These are phyloP conservation scores for Cynoglossus semilaevis DNA, from an alignment of 2,113 vertebrate genomes.

Conservation along the genomic window DNA sequence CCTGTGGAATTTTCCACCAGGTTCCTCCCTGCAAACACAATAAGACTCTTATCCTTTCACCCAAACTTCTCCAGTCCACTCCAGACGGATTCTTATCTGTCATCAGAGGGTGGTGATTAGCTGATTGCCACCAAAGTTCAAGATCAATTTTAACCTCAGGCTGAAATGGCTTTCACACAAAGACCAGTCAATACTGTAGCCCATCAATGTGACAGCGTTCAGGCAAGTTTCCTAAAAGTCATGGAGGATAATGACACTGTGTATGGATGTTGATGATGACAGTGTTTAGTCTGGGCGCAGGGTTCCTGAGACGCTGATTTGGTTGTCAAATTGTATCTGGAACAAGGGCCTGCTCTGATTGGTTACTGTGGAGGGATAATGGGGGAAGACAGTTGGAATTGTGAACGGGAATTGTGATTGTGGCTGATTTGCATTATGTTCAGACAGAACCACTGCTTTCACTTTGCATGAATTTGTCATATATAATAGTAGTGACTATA, in stretches of 20 bases:
- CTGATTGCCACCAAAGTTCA: constrained; percentile 33
- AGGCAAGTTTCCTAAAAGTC: constrained; percentile 23
- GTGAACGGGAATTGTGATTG: constrained; percentile 7
- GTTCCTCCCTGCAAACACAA: constrained; percentile 1
- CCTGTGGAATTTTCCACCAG: constrained; percentile 46
- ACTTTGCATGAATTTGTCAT: constrained; percentile 26
- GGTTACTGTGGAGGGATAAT: constrained; percentile 16
- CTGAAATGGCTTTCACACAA: constrained; percentile 6
- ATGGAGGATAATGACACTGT: constrained; percentile 26
- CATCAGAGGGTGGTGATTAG: constrained; percentile 34
- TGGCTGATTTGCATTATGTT: constrained; percentile 25
- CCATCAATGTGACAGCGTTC: constrained; percentile 18
- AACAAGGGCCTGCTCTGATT: constrained; percentile 24
- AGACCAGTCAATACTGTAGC: constrained; percentile 27
- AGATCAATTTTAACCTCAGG: constrained; percentile 24
- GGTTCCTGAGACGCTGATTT: constrained; percentile 39
- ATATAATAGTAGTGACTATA: constrained; percentile 2
- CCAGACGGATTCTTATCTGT: constrained; percentile 14
- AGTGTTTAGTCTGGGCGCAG: constrained; percentile 11
- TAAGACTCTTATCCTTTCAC: neutral
- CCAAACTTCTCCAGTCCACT: neutral
- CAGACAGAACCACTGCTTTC: neutral
- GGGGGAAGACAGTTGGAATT: constrained; percentile 10
- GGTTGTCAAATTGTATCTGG: constrained; percentile 36
- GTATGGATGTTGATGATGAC: constrained; percentile 32